Evolutionary conservation across 1,140 invertebrate species (phyloP).

Genomic region (Marisa cornuarietis): DNA sequence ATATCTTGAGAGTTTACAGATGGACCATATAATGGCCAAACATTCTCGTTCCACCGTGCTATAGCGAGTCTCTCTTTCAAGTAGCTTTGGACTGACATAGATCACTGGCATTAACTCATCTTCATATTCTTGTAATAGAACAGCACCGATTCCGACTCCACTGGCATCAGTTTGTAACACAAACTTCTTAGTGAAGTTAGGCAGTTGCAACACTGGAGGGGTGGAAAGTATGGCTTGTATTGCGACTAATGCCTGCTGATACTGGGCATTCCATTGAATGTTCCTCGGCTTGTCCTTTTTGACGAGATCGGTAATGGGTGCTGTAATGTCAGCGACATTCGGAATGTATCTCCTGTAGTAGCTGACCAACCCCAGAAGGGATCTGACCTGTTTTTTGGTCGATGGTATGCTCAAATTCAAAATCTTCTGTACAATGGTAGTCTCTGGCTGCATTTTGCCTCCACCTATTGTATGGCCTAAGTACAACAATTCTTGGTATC

Average conservation of each 20-base stretch:
- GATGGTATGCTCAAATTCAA: too few relatives aligned
- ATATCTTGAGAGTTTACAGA: conserved; percentile 64
- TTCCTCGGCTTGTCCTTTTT: neutral
- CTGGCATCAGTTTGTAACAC: conserved; percentile 54
- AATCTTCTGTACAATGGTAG: neutral
- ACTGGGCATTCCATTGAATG: neutral
- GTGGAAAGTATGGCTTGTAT: conserved; percentile 24
- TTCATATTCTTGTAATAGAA: conserved; percentile 39
- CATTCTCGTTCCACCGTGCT: conserved; percentile 64
- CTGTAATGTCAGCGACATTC: neutral
- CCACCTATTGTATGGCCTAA: conserved; percentile 2
- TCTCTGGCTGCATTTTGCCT: neutral
- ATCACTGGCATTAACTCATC: conserved; percentile 36
- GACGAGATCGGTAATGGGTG: neutral
- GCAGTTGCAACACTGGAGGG: conserved; percentile 26
- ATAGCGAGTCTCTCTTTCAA: conserved; percentile 43
- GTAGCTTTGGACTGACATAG: conserved; percentile 38
- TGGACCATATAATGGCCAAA: conserved; percentile 62
- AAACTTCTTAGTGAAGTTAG: conserved; percentile 55
- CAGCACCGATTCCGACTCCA: conserved; percentile 35
- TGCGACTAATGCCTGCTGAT: neutral
- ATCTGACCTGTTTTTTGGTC: neutral
- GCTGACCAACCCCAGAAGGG: neutral
- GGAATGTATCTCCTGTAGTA: conserved; percentile 1
- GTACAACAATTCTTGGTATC: neutral